Evolutionary conservation across 2,113 vertebrate genomes (phyloP).

Genomic region (Serilophus lunatus): DNA sequence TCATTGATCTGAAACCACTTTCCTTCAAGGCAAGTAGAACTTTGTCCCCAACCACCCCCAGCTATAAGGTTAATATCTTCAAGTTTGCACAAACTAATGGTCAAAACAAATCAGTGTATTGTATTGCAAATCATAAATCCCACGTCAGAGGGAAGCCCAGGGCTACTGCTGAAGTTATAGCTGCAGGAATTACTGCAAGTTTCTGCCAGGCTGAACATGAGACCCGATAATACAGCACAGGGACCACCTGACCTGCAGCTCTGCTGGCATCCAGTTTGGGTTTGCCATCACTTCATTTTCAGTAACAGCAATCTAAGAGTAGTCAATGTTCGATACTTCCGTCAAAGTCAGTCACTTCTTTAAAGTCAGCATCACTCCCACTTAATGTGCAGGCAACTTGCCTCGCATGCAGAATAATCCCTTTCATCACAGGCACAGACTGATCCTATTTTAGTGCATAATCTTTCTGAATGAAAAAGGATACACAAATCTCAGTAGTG

Average conservation of each 20-base stretch:
- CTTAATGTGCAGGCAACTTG: background rate
- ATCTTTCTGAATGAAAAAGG: conserved; percentile 65
- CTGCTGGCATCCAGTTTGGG: background rate
- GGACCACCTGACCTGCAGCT: conserved; percentile 3
- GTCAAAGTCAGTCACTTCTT: conserved; percentile 11
- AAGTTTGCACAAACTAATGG: conserved; percentile 61
- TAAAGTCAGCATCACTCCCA: conserved; percentile 14
- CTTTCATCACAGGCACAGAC: conserved; percentile 34
- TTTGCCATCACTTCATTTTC: background rate
- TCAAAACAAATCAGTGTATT: conserved; percentile 60
- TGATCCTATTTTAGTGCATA: conserved; percentile 30
- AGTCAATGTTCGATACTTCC: conserved; percentile 11
- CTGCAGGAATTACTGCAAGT: conserved; percentile 61
- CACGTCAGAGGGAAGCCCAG: conserved; percentile 48
- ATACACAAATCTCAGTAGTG: conserved; percentile 33
- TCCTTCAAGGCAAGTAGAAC: background rate
- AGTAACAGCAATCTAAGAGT: background rate
- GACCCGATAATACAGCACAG: background rate
- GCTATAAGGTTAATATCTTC: background rate
- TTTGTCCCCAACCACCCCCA: background rate
- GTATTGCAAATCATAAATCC: conserved; percentile 64
- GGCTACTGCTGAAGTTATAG: conserved; percentile 45
- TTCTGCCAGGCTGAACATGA: conserved; percentile 53
- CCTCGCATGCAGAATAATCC: conserved; percentile 31
- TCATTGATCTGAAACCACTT: background rate